Evolutionary conservation across 1,140 invertebrate genomes (phyloP).

Genomic region (Trichonephila inaurata): DNA sequence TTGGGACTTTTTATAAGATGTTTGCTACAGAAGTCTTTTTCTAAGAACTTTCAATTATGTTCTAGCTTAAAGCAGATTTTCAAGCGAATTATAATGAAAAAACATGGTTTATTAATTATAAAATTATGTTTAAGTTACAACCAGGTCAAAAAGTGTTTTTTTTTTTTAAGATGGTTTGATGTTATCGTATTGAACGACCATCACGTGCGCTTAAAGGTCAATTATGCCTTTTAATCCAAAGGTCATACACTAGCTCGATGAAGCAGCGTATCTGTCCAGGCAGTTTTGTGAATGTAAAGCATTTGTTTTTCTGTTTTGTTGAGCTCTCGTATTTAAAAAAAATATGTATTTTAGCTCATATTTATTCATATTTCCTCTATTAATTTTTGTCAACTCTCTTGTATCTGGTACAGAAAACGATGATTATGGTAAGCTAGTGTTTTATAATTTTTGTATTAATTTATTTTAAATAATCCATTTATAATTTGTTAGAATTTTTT

Average conservation of each 20-base stretch:
- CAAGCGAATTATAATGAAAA: too few species aligned
- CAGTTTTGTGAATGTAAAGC: background rate
- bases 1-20: too few species aligned
- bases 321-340: background rate
- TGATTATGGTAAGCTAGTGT: background rate
- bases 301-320: background rate
- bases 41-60: too few species aligned
- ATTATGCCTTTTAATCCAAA: conserved; percentile 42
- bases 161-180: too few species aligned
- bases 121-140: too few species aligned
- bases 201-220: conserved; percentile 43
- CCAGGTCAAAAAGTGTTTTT: too few species aligned
- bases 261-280: background rate
- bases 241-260: background rate
- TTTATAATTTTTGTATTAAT: background rate
- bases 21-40: too few species aligned
- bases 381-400: background rate
- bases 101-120: too few species aligned
- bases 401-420: background rate
- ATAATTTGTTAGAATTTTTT: too few species aligned
- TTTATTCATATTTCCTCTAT: conserved; percentile 19
- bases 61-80: too few species aligned
- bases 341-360: background rate
- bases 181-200: background rate
- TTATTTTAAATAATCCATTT: too few species aligned